Evolutionary conservation across 2,888 invertebrate species (phyloP).

Genomic region (Acanthosepion pharaonis): DNA sequence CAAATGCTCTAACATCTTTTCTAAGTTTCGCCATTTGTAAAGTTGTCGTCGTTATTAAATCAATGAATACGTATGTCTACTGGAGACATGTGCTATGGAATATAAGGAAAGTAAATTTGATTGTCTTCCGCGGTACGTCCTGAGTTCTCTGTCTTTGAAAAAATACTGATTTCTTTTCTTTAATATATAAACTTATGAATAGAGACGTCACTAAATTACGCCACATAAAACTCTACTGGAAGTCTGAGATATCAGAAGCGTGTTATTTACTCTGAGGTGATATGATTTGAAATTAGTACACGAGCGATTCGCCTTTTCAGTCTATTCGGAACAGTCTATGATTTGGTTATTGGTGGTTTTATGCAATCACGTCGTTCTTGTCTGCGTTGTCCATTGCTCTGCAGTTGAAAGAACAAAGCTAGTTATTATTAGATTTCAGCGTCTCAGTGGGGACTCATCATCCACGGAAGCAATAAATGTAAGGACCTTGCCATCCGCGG

Average conservation of each 20-base stretch:
- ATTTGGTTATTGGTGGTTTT: not conserved
- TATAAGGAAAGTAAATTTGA: not conserved
- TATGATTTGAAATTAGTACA: not conserved
- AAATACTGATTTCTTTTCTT: not conserved
- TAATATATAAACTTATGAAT: not conserved
- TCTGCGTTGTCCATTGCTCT: not conserved
- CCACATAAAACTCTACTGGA: not conserved
- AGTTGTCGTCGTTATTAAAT: no score
- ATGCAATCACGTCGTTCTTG: not conserved
- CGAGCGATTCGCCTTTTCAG: not conserved
- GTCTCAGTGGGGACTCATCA: no score
- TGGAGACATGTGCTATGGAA: not conserved
- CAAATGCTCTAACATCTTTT: not conserved
- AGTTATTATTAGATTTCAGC: not conserved
- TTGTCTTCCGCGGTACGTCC: not conserved
- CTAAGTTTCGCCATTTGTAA: not conserved
- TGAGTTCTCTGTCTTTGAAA: not conserved
- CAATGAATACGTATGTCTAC: not conserved
- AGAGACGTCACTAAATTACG: not conserved
- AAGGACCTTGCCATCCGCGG: no score
- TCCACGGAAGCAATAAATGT: no score
- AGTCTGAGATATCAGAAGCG: not conserved
- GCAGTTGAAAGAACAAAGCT: not conserved
- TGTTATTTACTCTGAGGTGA: not conserved
- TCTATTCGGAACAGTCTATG: not conserved